Percentiles rank a stretch among this genome's conserved stretches.
These are phyloP conservation scores for Cyrtonyx montezumae DNA, from an alignment of 2,113 vertebrate species.

Conservation along the genomic window DNA sequence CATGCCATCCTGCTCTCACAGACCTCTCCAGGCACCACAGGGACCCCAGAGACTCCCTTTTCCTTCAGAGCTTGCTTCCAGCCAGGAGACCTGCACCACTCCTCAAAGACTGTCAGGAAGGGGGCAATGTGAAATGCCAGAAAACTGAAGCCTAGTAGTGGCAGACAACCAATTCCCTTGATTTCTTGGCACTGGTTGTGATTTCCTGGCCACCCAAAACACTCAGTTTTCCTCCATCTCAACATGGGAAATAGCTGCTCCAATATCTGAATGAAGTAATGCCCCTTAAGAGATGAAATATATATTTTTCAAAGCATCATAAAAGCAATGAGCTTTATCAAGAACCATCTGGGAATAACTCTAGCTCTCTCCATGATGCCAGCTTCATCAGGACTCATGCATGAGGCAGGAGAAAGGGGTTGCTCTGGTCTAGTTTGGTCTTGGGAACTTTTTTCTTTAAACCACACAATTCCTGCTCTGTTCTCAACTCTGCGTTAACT, in stretches of 20 bases:
- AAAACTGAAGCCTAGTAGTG: neutral
- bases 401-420: neutral
- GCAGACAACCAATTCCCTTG: neutral
- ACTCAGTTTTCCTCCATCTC: neutral
- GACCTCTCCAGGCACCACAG: neutral
- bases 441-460: neutral
- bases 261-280: neutral
- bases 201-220: constrained; percentile 12
- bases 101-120: neutral
- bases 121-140: neutral
- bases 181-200: neutral
- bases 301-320: neutral
- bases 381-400: neutral
- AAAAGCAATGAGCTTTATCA: neutral
- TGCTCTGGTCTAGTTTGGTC: neutral
- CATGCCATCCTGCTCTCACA: neutral
- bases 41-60: neutral
- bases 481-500: neutral
- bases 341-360: neutral
- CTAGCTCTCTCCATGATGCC: neutral
- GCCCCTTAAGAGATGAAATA: neutral
- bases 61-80: neutral
- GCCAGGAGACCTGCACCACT: neutral
- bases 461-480: neutral
- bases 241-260: neutral